Base-by-base conservation (phyloP, 2,888 invertebrate genomes). In the Caenorhabditis drosophilae region DNA sequence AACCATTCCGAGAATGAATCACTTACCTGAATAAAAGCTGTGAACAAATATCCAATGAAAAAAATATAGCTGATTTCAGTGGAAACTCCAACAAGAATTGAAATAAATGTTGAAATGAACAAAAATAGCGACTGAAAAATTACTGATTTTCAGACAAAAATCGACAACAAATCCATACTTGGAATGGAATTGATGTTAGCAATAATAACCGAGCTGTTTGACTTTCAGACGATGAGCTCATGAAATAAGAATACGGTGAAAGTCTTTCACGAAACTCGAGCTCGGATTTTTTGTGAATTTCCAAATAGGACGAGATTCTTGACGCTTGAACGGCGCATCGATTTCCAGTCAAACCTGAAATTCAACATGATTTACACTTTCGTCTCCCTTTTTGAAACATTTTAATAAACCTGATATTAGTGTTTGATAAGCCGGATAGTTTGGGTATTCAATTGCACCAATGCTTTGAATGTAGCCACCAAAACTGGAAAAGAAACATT, bases 371-470 rank as follows among this genome's bases (percentile, higher is more conserved):
- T n/a, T n/a, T n/a, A n/a, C n/a, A n/a, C n/a, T n/a, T n/a, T n/a
- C n/a, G n/a, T n/a, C n/a, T n/a, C n/a, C n/a, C n/a, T n/a, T n/a
- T n/a, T n/a, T n/a, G n/a, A n/a, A n/a, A n/a, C n/a, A n/a, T n/a
- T n/a, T n/a, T n/a, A n/a, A n/a, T n/a, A n/a, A n/a, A n/a, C n/a
- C n/a, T n/a, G n/a, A n/a, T 6, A 73, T 73, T 12, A 73, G 49
- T 4, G 73, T 67, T 45, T 66, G 70, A 51, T 66, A 73, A 9
- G 67, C 70, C 1, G 70, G 67, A 22, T 69, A 67, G 27, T 67
- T 63, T 2, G 62, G 67, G 34, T 49, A 73, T 4, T 22, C 16
- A 15, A 41, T 9, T 1, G 57, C 49, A 20, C 58, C 67, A n/a
- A 22, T 34, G 27, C 67, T 63, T 41, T 69, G 70, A 6, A 67